Percentiles rank a stretch among this genome's conserved stretches.
These are phyloP conservation scores for Chaunax sp. DNA, from an alignment of 2,797 vertebrate species.

Conservation along the genomic window DNA sequence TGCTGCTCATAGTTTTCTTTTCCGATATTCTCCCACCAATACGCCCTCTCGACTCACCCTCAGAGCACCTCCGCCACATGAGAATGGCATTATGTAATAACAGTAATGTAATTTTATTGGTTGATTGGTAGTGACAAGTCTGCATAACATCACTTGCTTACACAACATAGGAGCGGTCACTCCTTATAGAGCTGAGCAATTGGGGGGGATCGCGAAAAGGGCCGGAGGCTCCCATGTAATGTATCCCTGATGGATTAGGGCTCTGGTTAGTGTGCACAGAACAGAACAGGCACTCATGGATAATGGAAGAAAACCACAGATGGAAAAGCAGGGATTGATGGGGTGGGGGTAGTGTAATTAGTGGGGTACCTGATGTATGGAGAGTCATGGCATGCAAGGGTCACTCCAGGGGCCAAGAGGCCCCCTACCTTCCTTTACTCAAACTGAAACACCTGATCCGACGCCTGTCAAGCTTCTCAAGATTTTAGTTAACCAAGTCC, in stretches of 20 bases:
- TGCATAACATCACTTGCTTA: conserved; percentile 66
- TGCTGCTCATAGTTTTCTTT: conserved; percentile 63
- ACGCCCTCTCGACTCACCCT: conserved; percentile 26
- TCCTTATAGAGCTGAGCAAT: conserved; percentile 51
- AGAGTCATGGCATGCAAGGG: conserved; percentile 70
- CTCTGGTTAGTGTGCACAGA: conserved; percentile 73
- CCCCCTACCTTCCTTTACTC: conserved; percentile 61
- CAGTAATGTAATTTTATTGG: conserved; percentile 38
- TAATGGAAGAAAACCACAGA: conserved; percentile 76
- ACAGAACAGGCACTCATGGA: conserved; percentile 71
- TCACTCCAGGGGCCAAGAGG: conserved; percentile 70
- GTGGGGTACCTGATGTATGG: conserved; percentile 75
- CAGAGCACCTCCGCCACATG: conserved; percentile 19
- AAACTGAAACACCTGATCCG: conserved; percentile 77
- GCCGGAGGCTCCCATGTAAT: conserved; percentile 71
- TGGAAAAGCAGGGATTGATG: conserved; percentile 64
- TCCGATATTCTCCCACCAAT: conserved; percentile 44
- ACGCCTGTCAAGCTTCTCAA: conserved; percentile 54
- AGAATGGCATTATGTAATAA: conserved; percentile 46
- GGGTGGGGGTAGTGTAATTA: conserved; percentile 66
- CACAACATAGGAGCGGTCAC: conserved; percentile 47
- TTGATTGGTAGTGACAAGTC: conserved; percentile 58
- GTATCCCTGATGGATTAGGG: conserved; percentile 76
- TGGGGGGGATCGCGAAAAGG: conserved; percentile 50
- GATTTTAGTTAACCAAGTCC: conserved; percentile 39